A percentile compares a stretch with the other conserved stretches of the same genome.
These are phyloP conservation scores for Chlamydotis undulata DNA, from an alignment of 2,113 vertebrate species.

Conservation along the genomic window DNA sequence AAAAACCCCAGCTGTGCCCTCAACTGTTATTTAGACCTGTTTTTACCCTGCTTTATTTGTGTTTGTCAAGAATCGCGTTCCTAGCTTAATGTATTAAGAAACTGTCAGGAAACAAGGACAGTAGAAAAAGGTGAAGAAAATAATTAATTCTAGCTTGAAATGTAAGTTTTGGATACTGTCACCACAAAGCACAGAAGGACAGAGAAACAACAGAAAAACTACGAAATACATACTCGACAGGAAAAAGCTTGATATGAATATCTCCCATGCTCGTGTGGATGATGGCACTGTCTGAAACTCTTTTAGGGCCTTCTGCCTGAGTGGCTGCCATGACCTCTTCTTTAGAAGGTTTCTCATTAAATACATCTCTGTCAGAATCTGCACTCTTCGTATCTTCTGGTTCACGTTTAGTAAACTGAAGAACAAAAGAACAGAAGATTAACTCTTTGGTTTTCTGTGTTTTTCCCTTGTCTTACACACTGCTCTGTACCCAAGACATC, in stretches of 20 bases:
- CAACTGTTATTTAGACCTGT: neutral
- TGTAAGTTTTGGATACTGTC: neutral
- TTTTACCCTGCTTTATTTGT: neutral
- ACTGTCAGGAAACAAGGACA: neutral
- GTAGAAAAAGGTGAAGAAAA: neutral
- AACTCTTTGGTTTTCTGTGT: neutral
- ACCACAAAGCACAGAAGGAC: neutral
- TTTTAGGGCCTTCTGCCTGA: conserved; percentile 96
- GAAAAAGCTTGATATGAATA: conserved; percentile 97
- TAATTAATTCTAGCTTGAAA: neutral
- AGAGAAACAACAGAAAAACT: neutral
- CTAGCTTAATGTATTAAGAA: neutral
- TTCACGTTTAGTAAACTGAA: conserved; percentile 94
- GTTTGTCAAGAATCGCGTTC: neutral
- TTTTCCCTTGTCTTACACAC: neutral
- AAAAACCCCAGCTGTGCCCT: neutral
- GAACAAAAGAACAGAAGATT: neutral
- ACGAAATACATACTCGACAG: conserved; percentile 88
- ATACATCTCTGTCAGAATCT: conserved; percentile 96
- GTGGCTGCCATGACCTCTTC: conserved; percentile 99
- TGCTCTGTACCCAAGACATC: neutral
- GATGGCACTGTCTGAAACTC: conserved; percentile 96
- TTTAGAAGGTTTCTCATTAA: conserved; percentile 98
- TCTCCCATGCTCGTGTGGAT: conserved; percentile 99
- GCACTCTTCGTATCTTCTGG: conserved; percentile 97